Evolutionary conservation across 2,113 vertebrate species (phyloP), one percentile per base, ranked within the genome.

Genomic region (Zonotrichia leucophrys): DNA sequence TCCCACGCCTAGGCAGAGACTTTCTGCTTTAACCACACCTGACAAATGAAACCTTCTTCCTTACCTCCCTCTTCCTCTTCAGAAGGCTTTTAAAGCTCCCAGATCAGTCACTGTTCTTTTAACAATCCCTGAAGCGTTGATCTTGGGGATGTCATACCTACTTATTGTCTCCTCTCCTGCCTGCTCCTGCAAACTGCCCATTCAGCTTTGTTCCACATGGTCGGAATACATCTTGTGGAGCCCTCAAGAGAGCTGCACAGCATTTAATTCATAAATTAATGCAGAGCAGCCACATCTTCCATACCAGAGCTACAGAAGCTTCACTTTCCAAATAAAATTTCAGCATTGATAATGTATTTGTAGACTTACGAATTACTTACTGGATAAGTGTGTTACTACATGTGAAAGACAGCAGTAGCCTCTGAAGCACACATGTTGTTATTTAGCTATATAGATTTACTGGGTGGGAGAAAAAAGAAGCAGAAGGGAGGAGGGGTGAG

Each of bases 141-240:
- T 88, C 74, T 83, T 74, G 41, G 56, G 49, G 64, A 95, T 96
- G 91, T 89, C 90, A 44, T 83, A 91, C 84, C 76, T 93, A 67
- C 39, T 96, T 69, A 94, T 33, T 90, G 89, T 87, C 93, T 95
- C 79, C 79, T 93, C 63, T 83, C 79, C 72, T 75, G 67, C 68
- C 64, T 92, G 46, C 60, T 86, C 52, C 59, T 83, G 47, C 78
- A 56, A 90, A 67, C 39, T 90, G 79, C 31, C 75, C 44, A 44
- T 94, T 96, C 89, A 74, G 63, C 60, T 88, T 80, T 60, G 41
- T 89, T 92, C 64, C 79, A 83, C 52, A 22, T 30, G 73, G 53
- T 24, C 10, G 20, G 60, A 89, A 83, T 14, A 53, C 7, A 68
- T 41, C 41, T 41, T 55, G 53, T 5, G 56, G 28, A 81, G 23